Evolutionary conservation across 2,888 invertebrate genomes (phyloP).

Genomic region (Tridacna gigas): DNA sequence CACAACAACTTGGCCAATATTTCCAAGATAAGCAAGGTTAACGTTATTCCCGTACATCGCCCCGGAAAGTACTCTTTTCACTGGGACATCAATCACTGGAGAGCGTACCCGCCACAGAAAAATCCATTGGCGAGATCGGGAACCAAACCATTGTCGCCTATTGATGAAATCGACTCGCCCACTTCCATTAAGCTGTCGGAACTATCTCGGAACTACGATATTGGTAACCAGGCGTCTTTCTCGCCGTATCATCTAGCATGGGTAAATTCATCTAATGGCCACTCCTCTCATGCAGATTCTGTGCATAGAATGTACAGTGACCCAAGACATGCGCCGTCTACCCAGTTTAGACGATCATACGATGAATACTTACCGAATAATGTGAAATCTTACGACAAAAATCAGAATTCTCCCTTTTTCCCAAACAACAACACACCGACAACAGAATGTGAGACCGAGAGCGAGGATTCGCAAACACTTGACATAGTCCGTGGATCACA

Average conservation of each 20-base stretch:
- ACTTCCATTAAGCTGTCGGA: slow-evolving; percentile 56
- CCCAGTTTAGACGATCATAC: slow-evolving; percentile 28
- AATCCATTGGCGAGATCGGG: slow-evolving; percentile 25
- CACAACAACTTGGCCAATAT: slow-evolving; percentile 14
- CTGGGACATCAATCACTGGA: slow-evolving; percentile 70
- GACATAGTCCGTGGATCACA: background rate
- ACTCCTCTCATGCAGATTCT: slow-evolving; percentile 61
- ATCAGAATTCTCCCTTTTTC: slow-evolving; percentile 69
- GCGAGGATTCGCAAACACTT: slow-evolving; percentile 50
- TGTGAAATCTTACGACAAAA: slow-evolving; percentile 43
- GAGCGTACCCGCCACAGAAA: slow-evolving; percentile 52
- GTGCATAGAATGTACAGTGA: slow-evolving; percentile 38
- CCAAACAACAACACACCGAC: slow-evolving; percentile 77
- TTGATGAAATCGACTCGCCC: slow-evolving; percentile 70
- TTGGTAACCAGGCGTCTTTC: slow-evolving; percentile 66
- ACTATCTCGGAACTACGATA: slow-evolving; percentile 60
- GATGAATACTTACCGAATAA: slow-evolving; percentile 33
- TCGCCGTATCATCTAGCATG: slow-evolving; percentile 74
- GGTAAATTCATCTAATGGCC: slow-evolving; percentile 52
- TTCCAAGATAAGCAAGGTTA: slow-evolving; percentile 58
- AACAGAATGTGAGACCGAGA: slow-evolving; percentile 66
- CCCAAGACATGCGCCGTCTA: slow-evolving; percentile 18
- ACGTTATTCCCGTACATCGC: slow-evolving; percentile 64
- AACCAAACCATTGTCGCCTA: slow-evolving; percentile 69
- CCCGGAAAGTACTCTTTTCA: slow-evolving; percentile 65